Evolutionary conservation across 2,797 vertebrate genomes (phyloP).

Genomic region (Hafferia zeledoni): DNA sequence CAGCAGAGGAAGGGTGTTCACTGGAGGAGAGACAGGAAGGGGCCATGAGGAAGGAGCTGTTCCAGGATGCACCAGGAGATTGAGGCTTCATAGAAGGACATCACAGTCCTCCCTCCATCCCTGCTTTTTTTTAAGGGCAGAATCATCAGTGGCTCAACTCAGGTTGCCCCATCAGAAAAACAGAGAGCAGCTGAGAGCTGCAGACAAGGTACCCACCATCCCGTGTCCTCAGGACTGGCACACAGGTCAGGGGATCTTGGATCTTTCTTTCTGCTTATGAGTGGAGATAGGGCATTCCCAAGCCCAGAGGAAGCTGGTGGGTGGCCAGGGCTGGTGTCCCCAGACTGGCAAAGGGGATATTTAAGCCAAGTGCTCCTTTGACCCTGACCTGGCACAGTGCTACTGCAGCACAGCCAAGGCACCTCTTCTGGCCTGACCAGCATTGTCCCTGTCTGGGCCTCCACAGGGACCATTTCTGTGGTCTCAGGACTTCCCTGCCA

Average conservation of each 20-base stretch:
- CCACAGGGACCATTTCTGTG: not conserved
- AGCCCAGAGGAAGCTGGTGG: not conserved
- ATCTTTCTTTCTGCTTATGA: not conserved
- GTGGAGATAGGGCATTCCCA: not conserved
- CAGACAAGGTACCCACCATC: not conserved
- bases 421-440: not conserved
- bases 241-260: not conserved
- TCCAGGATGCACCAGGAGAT: not conserved
- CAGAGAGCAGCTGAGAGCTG: not conserved
- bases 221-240: not conserved
- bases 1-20: not conserved
- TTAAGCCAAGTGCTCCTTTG: not conserved
- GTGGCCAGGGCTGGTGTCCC: not conserved
- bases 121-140: not conserved
- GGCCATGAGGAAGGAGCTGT: not conserved
- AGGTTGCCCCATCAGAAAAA: not conserved
- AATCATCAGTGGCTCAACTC: not conserved
- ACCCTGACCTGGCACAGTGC: not conserved
- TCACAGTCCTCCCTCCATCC: rapidly evolving
- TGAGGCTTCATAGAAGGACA: not conserved
- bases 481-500: not conserved
- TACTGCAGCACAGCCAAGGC: not conserved
- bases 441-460: not conserved
- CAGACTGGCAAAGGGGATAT: not conserved
- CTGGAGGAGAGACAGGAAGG: not conserved